A percentile compares a stretch with the other conserved stretches of the same genome.
phyloP scores from a whole-genome alignment of 2,797 vertebrate species.

The Rhincodon typus region DNA sequence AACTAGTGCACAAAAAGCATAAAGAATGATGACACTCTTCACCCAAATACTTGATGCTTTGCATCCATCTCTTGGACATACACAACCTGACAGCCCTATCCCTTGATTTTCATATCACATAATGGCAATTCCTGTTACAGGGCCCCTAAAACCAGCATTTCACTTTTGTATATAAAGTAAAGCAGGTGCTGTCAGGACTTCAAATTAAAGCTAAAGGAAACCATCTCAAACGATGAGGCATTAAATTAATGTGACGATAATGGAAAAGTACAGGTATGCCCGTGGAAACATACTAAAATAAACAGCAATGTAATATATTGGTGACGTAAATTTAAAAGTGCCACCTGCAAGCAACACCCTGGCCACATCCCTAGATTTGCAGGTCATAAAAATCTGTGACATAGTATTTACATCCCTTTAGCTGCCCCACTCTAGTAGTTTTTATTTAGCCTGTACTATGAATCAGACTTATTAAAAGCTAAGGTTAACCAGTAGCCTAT shows the following conservation, averaged over 20 bases:
- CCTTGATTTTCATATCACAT: neutral
- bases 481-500: conserved; percentile 2
- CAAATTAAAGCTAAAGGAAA: conserved; percentile 10
- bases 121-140: neutral
- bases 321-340: neutral
- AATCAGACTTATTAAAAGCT: neutral
- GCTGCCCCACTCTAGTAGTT: neutral
- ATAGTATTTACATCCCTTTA: neutral
- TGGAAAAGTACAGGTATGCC: conserved; percentile 11
- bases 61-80: neutral
- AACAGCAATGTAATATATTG: conserved; percentile 2
- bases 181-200: neutral
- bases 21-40: neutral
- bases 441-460: conserved; percentile 19
- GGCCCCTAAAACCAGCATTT: neutral
- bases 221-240: conserved; percentile 7
- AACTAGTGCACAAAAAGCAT: neutral
- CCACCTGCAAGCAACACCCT: neutral
- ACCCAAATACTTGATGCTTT: neutral
- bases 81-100: neutral
- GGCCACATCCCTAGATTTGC: neutral
- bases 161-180: neutral
- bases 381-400: neutral
- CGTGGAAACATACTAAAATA: neutral
- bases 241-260: conserved; percentile 1